phyloP scores from a whole-genome alignment of 2,888 invertebrate species.

The Pollenia angustigena region DNA sequence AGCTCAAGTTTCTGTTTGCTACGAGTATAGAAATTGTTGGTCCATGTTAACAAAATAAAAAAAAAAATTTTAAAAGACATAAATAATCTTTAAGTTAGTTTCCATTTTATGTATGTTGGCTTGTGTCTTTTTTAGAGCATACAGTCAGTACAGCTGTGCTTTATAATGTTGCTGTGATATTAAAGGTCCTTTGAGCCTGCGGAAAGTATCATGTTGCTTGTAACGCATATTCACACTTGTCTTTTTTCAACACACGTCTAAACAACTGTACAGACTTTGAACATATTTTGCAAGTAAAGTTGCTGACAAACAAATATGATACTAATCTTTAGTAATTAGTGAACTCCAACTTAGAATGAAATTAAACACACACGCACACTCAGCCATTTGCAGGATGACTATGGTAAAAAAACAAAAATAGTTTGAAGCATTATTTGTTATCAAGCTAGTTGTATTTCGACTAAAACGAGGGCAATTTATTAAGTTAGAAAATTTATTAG shows the following conservation, averaged over 20 bases:
- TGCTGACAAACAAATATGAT: conserved; percentile 83
- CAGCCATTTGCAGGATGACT: neutral
- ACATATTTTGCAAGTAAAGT: conserved; percentile 63
- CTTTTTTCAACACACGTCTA: neutral
- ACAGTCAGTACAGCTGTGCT: conserved; percentile 62
- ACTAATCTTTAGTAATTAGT: conserved; percentile 83
- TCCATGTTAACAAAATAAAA: conserved; percentile 11
- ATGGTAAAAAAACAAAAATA: too few species aligned
- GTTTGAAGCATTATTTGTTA: conserved; percentile 73
- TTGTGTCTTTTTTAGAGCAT: neutral
- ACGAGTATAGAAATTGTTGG: conserved; percentile 17
- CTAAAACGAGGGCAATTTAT: neutral
- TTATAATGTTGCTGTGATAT: conserved; percentile 13
- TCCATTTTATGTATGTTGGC: neutral
- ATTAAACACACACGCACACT: conserved; percentile 24
- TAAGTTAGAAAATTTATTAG: neutral
- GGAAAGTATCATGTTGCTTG: conserved; percentile 64
- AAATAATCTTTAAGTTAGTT: conserved; percentile 73
- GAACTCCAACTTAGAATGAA: conserved; percentile 77
- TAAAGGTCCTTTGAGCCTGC: conserved; percentile 57
- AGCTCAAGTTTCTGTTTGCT: conserved; percentile 53
- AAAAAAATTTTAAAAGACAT: conserved; percentile 64
- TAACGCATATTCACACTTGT: conserved; percentile 28
- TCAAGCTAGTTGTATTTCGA: conserved; percentile 58
- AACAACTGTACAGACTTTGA: conserved; percentile 56